Percentiles rank a stretch among this genome's conserved stretches.
These are phyloP conservation scores for Panzeria rudis DNA, from an alignment of 2,888 invertebrate genomes.

Conservation along the genomic window DNA sequence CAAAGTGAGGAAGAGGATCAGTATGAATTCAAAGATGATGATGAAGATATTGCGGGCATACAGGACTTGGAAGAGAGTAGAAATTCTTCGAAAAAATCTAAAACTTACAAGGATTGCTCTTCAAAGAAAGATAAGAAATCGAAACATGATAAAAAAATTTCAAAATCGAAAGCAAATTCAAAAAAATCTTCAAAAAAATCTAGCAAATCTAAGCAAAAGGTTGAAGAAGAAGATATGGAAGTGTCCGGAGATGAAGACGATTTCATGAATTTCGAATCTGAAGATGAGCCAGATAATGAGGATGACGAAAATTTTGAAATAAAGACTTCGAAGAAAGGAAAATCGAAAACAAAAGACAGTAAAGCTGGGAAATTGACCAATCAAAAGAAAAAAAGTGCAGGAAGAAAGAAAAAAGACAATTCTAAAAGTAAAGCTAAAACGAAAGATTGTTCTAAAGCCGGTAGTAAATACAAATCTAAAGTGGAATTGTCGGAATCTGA, in stretches of 20 bases:
- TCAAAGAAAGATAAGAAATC: slow-evolving; percentile 64
- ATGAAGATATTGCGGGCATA: slow-evolving; percentile 49
- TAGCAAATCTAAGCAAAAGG: slow-evolving; percentile 70
- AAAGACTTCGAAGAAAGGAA: slow-evolving; percentile 69
- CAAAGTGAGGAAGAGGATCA: slow-evolving; percentile 65
- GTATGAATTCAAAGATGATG: slow-evolving; percentile 65
- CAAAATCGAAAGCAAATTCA: slow-evolving; percentile 54
- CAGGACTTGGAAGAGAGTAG: slow-evolving; percentile 58
- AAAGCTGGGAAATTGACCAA: slow-evolving; percentile 37
- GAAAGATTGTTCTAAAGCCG: slow-evolving; percentile 50
- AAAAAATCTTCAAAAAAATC: slow-evolving; percentile 71
- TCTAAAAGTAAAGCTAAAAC: slow-evolving; percentile 63
- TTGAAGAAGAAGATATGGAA: slow-evolving; percentile 62
- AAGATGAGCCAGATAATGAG: slow-evolving; percentile 69
- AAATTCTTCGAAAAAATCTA: slow-evolving; percentile 65
- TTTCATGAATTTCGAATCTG: slow-evolving; percentile 71
- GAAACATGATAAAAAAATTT: slow-evolving; percentile 58
- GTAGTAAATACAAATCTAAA: slow-evolving; percentile 33
- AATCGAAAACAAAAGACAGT: slow-evolving; percentile 62
- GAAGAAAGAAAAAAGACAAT: slow-evolving; percentile 68
- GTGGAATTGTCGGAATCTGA: slow-evolving; percentile 66
- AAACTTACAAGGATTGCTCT: slow-evolving; percentile 43
- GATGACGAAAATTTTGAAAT: slow-evolving; percentile 76
- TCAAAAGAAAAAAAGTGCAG: slow-evolving; percentile 65
- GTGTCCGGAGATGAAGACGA: slow-evolving; percentile 74